Percentiles rank a stretch among this genome's conserved stretches.
These are phyloP conservation scores for Oxycera nigricornis DNA, from an alignment of 2,888 invertebrate genomes.

Conservation along the genomic window DNA sequence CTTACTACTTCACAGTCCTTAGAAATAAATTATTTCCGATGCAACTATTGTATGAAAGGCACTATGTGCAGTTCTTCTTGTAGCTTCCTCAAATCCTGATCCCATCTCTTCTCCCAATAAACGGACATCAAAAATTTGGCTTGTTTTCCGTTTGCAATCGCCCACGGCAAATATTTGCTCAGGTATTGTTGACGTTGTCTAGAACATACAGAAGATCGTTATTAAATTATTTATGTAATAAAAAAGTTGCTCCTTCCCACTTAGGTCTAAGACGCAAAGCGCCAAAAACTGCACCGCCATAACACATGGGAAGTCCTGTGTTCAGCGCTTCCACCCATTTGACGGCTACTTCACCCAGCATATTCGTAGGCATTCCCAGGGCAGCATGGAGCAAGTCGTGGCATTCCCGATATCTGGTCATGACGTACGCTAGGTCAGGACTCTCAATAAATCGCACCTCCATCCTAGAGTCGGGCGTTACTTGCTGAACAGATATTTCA, in stretches of 20 bases:
- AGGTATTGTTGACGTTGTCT: conserved; percentile 79
- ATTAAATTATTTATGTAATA: background rate
- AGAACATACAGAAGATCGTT: conserved; percentile 66
- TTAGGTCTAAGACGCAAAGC: conserved; percentile 85
- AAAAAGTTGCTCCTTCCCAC: conserved; percentile 50
- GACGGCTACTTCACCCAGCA: conserved; percentile 90
- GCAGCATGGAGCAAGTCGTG: conserved; percentile 95
- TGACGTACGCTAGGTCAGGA: conserved; percentile 87
- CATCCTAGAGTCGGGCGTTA: conserved; percentile 90
- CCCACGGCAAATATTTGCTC: conserved; percentile 84
- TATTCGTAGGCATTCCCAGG: conserved; percentile 91
- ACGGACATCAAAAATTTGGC: conserved; percentile 84
- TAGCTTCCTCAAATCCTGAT: conserved; percentile 81
- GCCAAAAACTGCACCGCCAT: conserved; percentile 91
- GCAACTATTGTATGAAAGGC: conserved; percentile 9
- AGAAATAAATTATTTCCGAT: background rate
- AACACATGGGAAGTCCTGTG: conserved; percentile 94
- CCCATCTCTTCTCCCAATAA: conserved; percentile 94
- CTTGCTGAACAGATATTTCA: conserved; percentile 63
- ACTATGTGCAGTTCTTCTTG: conserved; percentile 80
- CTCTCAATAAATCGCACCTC: conserved; percentile 93
- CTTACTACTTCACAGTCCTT: no score
- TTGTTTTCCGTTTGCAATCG: conserved; percentile 76
- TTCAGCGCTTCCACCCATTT: conserved; percentile 99
- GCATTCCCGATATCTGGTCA: conserved; percentile 96